Conservation (phyloP, 2,888 invertebrate genomes). For the Archips xylosteana region DNA sequence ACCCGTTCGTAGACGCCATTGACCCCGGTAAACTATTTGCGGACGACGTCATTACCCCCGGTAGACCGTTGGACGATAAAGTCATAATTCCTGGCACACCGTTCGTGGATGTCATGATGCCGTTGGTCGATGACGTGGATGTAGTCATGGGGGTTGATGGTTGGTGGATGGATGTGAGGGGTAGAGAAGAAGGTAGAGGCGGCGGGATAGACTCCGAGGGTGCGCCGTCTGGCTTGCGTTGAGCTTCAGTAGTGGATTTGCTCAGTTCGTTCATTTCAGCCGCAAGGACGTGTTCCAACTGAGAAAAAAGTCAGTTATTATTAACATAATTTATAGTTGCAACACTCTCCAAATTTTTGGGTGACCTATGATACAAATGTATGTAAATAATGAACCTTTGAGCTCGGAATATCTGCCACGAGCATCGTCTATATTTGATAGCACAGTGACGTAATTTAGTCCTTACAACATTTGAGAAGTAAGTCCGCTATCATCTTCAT, state of each 20-base stretch:
- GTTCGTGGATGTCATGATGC: constrained; percentile 55
- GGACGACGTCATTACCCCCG: constrained; percentile 44
- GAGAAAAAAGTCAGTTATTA: neutral
- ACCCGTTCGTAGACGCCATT: constrained; percentile 39
- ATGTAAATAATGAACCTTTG: too few relatives aligned
- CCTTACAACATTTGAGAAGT: too few relatives aligned
- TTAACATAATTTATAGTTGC: too few relatives aligned
- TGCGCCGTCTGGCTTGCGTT: constrained; percentile 79
- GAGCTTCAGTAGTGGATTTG: constrained; percentile 70
- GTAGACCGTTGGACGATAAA: constrained; percentile 49
- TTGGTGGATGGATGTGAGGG: constrained; percentile 63
- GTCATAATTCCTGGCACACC: constrained; percentile 46
- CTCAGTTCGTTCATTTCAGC: constrained; percentile 76
- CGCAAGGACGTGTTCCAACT: constrained; percentile 79
- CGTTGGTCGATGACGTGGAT: constrained; percentile 55
- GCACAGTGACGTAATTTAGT: too few relatives aligned
- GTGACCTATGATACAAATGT: neutral
- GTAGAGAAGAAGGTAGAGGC: constrained; percentile 68
- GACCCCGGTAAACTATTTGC: constrained; percentile 37
- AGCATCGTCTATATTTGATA: too few relatives aligned
- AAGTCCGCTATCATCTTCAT: too few relatives aligned
- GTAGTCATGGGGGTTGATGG: constrained; percentile 61
- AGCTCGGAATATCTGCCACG: too few relatives aligned
- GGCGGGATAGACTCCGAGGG: constrained; percentile 77
- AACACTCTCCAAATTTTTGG: neutral